phyloP scores from a whole-genome alignment of 2,797 vertebrate genomes.

The Myotis myotis region DNA sequence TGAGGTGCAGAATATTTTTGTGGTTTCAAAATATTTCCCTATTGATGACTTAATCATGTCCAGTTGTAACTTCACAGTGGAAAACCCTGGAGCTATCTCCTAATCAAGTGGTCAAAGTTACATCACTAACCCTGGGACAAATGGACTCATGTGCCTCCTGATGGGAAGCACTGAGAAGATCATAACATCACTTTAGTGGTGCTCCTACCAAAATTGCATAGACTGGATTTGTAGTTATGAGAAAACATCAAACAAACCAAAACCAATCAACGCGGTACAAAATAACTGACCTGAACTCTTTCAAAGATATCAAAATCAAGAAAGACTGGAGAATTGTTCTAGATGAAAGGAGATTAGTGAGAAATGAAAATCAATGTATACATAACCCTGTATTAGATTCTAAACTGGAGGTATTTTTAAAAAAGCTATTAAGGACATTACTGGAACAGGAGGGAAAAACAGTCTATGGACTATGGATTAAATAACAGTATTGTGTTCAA shows the following conservation, averaged over 20 bases:
- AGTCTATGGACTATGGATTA: not conserved
- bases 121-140: not conserved
- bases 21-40: not conserved
- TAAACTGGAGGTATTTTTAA: not conserved
- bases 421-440: not conserved
- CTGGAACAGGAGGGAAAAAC: not conserved
- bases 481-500: not conserved
- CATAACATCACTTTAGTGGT: not conserved
- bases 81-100: not conserved
- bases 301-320: not conserved
- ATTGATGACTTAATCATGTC: not conserved
- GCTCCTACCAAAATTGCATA: not conserved
- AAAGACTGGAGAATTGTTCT: not conserved
- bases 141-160: not conserved
- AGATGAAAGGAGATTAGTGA: not conserved
- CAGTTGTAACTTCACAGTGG: not conserved
- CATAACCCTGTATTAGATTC: not conserved
- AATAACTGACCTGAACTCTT: not conserved
- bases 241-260: not conserved
- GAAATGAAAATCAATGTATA: not conserved
- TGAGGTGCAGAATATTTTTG: not conserved
- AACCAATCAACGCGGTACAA: not conserved
- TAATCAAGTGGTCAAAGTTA: not conserved
- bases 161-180: not conserved
- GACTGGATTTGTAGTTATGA: not conserved